These are phyloP conservation scores for Chondrilla cf. caribensis DNA, from an alignment of 37 sponge, comb jelly and placozoan species.

Conservation along the genomic window DNA sequence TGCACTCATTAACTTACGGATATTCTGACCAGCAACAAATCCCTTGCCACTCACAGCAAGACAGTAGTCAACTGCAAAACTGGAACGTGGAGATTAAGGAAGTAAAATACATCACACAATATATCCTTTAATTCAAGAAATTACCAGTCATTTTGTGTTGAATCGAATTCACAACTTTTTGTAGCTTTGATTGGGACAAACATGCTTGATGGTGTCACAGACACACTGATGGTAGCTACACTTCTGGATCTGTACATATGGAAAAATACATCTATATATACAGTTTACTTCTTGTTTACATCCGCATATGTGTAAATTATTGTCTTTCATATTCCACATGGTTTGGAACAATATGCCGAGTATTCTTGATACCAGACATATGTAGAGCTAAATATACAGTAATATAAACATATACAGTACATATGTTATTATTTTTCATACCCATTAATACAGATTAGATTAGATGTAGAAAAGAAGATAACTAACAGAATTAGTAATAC, in stretches of 20 bases:
- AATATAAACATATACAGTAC: too few relatives aligned
- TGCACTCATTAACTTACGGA: background rate
- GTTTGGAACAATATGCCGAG: too few relatives aligned
- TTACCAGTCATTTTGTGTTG: background rate
- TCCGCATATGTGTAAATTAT: too few relatives aligned
- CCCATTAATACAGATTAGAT: too few relatives aligned
- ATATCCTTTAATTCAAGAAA: too few relatives aligned
- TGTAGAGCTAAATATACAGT: too few relatives aligned
- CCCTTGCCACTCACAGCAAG: background rate
- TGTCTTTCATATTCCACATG: too few relatives aligned
- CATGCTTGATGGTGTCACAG: background rate
- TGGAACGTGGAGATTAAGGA: background rate
- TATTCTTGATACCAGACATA: too few relatives aligned
- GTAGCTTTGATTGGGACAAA: background rate
- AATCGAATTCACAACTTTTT: background rate
- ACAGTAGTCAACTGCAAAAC: conserved; percentile 9
- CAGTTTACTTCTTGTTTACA: background rate
- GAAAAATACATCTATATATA: too few relatives aligned
- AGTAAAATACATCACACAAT: background rate
- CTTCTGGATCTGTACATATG: background rate
- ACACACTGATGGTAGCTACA: background rate
- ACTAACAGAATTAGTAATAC: too few relatives aligned
- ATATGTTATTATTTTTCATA: too few relatives aligned
- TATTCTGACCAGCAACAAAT: background rate
- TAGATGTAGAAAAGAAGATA: too few relatives aligned